Evolutionary conservation across 2,797 vertebrate species (phyloP), one percentile per base, ranked within the genome.

Genomic region (Hephaestus fuliginosus): DNA sequence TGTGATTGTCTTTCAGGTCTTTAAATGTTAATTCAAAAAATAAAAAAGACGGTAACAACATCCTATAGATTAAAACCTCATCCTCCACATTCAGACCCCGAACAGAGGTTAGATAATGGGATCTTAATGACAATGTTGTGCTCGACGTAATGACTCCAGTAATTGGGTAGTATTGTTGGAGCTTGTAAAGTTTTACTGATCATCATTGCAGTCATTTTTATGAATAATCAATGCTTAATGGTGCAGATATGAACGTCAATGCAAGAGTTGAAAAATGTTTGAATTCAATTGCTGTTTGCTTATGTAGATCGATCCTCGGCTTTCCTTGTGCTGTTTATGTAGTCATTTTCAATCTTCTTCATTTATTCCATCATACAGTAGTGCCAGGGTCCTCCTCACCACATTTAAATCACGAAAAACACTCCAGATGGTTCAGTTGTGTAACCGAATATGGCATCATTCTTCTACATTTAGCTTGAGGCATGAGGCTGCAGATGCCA

Each of bases 401-500:
- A 56, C 76, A 83, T 82, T 83, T 63, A 70, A 88, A 81, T 20
- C 51, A 80, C 63, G 69, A 66, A 78, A 33, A 74, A 80, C 75
- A 76, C 70, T 78, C 81, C 91, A 90, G 83, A 91, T 86, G 86
- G 84, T 80, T 81, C 43, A n/a, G 62, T 83, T 88, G 85, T 81
- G 64, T 86, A 82, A 89, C 65, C 53, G 53, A 90, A 88, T 78
- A 78, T 86, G 82, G 89, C 74, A 85, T 87, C 65, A 25, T 76
- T 84, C 84, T 83, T 76, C 79, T 60, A 80, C 76, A 85, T 89
- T 88, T 79, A 83, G 88, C 91, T 89, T 77, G 79, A 87, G 86
- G 85, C 85, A 65, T 7, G 39, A 80, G 33, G 71, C 83, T 33
- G 74, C 90, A 93, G 90, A 93, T 92, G 90, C 89, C 90, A 86